phyloP scores from a whole-genome alignment of 2,797 vertebrate genomes.

The Leptodactylus fallax region DNA sequence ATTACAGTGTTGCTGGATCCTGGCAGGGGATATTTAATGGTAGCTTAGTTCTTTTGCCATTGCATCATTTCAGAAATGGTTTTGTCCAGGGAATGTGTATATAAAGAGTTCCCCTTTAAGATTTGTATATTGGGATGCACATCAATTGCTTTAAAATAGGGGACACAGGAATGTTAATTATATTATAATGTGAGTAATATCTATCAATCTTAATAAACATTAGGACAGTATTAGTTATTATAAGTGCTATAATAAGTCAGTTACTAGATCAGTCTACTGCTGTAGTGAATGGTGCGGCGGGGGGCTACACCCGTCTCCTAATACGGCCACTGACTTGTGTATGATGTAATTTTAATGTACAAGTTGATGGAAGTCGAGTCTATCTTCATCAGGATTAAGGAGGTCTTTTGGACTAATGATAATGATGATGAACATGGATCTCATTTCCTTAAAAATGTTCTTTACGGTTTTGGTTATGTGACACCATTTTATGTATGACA shows the following conservation, averaged over 20 bases:
- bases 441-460: background rate
- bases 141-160: background rate
- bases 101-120: background rate
- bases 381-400: slow-evolving; percentile 3
- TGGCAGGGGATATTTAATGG: background rate
- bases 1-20: background rate
- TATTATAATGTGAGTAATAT: slow-evolving; percentile 1
- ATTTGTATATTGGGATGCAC: slow-evolving; percentile 1
- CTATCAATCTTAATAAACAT: background rate
- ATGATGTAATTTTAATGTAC: background rate
- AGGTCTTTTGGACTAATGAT: slow-evolving; percentile 5
- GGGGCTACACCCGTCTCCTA: background rate
- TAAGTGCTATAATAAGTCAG: background rate
- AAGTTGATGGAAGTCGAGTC: background rate
- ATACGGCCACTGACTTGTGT: background rate
- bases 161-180: background rate
- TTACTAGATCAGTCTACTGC: too few species aligned
- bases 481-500: background rate
- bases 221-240: slow-evolving; percentile 2
- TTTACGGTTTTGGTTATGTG: background rate
- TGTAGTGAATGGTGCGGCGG: too few species aligned
- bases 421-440: background rate
- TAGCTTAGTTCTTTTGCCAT: background rate
- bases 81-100: background rate
- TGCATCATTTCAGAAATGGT: background rate